Evolutionary conservation across 2,113 vertebrate species (phyloP).

Genomic region (Psephotus haematonotus): DNA sequence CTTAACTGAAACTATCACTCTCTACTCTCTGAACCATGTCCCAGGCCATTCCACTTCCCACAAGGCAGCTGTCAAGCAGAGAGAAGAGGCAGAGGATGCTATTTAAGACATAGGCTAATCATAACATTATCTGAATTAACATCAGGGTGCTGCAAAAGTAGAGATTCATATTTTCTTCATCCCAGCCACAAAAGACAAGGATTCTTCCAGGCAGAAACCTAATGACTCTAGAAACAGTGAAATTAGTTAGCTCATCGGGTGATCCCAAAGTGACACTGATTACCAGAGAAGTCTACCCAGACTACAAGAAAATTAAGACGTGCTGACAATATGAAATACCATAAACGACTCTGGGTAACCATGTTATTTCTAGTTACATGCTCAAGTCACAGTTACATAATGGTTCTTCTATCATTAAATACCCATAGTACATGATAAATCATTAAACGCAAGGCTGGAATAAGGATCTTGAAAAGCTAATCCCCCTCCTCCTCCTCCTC

Average conservation of each 20-base stretch:
- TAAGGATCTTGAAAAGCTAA: neutral
- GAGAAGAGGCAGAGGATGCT: neutral
- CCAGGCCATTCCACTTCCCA: neutral
- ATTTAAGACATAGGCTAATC: neutral
- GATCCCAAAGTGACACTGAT: neutral
- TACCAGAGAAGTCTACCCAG: neutral
- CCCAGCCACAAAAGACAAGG: neutral
- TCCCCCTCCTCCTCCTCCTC: neutral
- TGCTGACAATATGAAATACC: neutral
- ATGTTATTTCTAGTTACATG: neutral
- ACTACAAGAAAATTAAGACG: neutral
- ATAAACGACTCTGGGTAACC: neutral
- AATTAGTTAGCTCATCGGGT: neutral
- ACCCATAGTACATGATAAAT: fast-evolving
- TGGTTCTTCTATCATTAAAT: neutral
- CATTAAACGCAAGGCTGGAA: neutral
- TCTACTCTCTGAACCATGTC: neutral
- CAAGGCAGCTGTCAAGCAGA: neutral
- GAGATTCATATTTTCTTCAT: neutral
- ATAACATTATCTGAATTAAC: neutral
- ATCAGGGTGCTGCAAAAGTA: neutral
- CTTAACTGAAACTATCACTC: neutral
- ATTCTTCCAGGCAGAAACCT: neutral
- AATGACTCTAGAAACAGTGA: neutral
- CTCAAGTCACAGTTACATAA: neutral